Conservation (phyloP, 2,113 vertebrate genomes). For the Corynorhinus townsendii region DNA sequence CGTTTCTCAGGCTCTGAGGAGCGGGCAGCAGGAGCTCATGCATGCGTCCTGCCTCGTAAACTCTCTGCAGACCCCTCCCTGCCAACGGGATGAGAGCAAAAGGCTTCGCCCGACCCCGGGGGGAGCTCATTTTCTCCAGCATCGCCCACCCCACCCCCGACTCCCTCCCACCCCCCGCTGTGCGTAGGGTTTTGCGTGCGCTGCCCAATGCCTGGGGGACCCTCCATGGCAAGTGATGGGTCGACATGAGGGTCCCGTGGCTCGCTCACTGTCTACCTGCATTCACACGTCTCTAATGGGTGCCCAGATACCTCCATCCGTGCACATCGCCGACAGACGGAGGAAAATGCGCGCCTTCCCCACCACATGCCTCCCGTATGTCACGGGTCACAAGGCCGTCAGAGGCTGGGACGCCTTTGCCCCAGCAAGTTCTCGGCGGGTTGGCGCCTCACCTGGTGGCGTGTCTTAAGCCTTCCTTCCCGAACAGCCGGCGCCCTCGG, state of each 20-base stretch:
- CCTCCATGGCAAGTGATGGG: neutral
- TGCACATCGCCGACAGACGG: neutral
- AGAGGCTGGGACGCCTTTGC: neutral
- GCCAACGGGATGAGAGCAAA: too few relatives aligned
- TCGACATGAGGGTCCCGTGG: neutral
- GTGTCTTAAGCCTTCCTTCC: neutral
- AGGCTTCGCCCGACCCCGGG: too few relatives aligned
- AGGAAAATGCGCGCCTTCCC: neutral
- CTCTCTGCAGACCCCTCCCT: too few relatives aligned
- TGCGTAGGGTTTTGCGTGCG: too few relatives aligned
- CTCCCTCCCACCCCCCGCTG: too few relatives aligned
- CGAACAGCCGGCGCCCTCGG: neutral
- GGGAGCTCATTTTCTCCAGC: too few relatives aligned
- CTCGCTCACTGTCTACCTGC: fast-evolving
- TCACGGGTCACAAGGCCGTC: neutral
- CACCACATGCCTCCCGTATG: neutral
- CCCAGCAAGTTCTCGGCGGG: too few relatives aligned
- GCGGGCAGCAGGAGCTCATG: too few relatives aligned
- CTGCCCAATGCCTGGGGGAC: neutral
- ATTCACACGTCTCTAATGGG: fast-evolving
- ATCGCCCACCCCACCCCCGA: too few relatives aligned
- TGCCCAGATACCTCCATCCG: neutral
- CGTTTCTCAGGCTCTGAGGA: too few relatives aligned
- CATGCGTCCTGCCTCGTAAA: too few relatives aligned
- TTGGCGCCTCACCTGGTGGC: neutral